Evolutionary conservation across 1,140 invertebrate species (phyloP), one percentile per base, ranked within the genome.

Genomic region (Drosophila mayri): DNA sequence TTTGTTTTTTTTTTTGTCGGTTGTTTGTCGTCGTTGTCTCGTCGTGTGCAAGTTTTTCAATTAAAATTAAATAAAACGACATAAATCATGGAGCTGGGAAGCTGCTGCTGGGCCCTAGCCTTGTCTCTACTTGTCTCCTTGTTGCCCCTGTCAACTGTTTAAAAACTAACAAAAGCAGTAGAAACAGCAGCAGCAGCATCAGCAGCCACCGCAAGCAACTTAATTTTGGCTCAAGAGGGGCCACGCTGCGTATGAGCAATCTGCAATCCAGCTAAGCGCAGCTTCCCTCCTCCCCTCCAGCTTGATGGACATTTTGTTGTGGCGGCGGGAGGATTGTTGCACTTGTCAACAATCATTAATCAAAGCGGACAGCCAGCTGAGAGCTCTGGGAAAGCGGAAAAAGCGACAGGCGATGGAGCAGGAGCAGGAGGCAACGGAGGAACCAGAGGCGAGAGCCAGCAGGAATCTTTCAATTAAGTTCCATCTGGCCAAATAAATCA

Each of bases 51-150:
- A 88, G 80, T 88, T 88, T 87, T 84, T 88, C 85, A 88, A 88
- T 88, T 90, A 88, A 87, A 90, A 90, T 87, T 87, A 90, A 88
- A 90, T 88, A 90, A 87, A 87, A 82, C 68, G 84, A 88, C 84
- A 88, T 87, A 87, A 87, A 87, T 87, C 83, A 87, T 79, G 84
- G 61, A 46, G 43, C 65, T 37, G 40, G 40, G n/a, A 41, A 30
- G 28, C 28, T 30, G 40, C 40, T 40, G 52, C 44, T 32, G 32
- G 41, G 35, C 37, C 16, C 25, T 37, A n/a, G 47, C 47, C 47
- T 50, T 50, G 32, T 8, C 67, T 57, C 64, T 38, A 28, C 78
- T 47, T 46, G 28, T 49, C 43, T 49, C 43, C 20, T n/a, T 32
- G 30, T 18, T 54, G 50, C 14, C 28, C 11, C 40, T 62, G 63